Conservation (phyloP, 2,888 invertebrate genomes). For the Hypomecis punctinalis region DNA sequence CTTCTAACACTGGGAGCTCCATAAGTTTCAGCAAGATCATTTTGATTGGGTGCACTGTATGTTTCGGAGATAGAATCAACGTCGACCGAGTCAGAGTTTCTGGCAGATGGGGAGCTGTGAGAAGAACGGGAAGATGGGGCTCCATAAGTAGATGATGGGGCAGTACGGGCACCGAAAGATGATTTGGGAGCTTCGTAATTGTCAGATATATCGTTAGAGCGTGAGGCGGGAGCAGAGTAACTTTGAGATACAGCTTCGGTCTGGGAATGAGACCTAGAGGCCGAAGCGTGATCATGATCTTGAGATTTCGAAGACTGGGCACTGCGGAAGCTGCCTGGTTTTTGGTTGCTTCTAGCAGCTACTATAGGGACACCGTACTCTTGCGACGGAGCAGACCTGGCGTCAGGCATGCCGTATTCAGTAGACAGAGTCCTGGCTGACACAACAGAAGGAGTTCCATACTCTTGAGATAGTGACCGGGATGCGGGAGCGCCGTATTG, state of each 20-base stretch:
- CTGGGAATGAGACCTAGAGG: conserved; percentile 2
- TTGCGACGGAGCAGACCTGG: conserved; percentile 46
- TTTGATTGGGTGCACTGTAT: conserved; percentile 5
- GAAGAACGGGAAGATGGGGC: conserved; percentile 4
- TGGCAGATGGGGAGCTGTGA: background rate
- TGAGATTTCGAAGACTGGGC: background rate
- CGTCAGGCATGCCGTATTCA: conserved; percentile 30
- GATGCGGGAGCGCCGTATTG: conserved; percentile 36
- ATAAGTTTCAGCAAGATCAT: background rate
- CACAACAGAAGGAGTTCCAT: conserved; percentile 34
- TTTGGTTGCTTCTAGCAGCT: conserved; percentile 11
- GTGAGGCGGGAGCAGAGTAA: background rate
- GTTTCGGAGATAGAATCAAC: conserved; percentile 10
- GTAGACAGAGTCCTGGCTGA: conserved; percentile 33
- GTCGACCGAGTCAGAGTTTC: background rate
- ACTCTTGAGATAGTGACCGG: conserved; percentile 39
- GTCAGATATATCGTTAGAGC: conserved; percentile 5
- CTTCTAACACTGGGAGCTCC: conserved; percentile 11
- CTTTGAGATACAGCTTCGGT: conserved; percentile 4
- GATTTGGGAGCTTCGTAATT: conserved; percentile 4
- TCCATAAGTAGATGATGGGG: background rate
- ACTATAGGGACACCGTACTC: conserved; percentile 58
- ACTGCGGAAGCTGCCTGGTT: conserved; percentile 2
- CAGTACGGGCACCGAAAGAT: conserved; percentile 4
- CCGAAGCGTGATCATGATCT: background rate